Evolutionary conservation across 2,797 vertebrate genomes (phyloP), one percentile per base, ranked within the genome.

Genomic region (Gallinago stenura): DNA sequence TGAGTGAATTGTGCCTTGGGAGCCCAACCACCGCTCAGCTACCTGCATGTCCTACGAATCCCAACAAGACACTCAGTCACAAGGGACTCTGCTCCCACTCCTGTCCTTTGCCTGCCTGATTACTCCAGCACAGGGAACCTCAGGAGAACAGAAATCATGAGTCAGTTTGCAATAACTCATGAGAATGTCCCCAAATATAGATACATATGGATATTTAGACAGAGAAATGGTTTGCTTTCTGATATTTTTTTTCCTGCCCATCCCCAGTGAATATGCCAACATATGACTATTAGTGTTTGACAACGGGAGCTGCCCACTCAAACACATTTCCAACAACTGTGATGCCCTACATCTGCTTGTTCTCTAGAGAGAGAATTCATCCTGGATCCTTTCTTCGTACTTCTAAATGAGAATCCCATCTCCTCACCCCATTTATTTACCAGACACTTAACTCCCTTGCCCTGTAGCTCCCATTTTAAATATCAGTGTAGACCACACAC

Each of bases 261-360:
- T 91, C 68, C 48, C 69, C 53, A 77, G 84, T 78, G 92, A 94
- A 60, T 92, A 65, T 68, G 58, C 33, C 51, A 92, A 82, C 73
- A 87, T 14, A 76, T 9, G 62, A 95, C 86, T 94, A 94, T 87
- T 66, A 92, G 70, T 95, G 88, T 87, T 89, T 94, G 88, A 90
- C 87, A 96, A 89, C 1, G 0, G 51, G 54, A 96, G 78, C 54
- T 94, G 51, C 83, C 87, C 83, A 95, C 93, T 96, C 85, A 69
- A 71, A 95, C 31, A 61, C 81, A 77, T 87, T 95, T 95, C 75
- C 83, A 83, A 51, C 83, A 79, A 28, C 62, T 90, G 66, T 64
- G 28, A 84, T 92, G 81, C 60, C 83, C 62, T 92, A 19, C 24
- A 76, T 84, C 73, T 76, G 60, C n/a, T n/a, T 89, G 56, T 76